These are phyloP conservation scores for Dendronephthya gigantea DNA, from an alignment of 64 coral and sea anemone species.

Conservation along the genomic window DNA sequence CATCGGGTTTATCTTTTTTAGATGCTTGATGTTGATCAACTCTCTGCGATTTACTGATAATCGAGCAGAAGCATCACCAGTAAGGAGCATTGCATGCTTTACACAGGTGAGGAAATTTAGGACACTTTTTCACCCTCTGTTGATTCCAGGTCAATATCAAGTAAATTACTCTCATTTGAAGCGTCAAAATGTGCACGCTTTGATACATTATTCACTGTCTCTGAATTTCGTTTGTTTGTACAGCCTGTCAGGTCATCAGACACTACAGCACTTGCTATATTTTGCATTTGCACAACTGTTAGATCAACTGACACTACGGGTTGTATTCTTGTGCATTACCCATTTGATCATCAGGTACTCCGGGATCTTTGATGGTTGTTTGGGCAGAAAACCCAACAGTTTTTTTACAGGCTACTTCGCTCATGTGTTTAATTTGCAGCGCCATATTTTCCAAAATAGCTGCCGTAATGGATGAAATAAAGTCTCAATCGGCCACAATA, in stretches of 20 bases:
- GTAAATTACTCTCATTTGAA: not conserved
- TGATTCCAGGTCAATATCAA: not conserved
- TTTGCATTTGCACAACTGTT: not conserved
- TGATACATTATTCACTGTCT: constrained; percentile 15
- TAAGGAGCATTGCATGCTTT: constrained; percentile 9
- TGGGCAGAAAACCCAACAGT: constrained; percentile 2
- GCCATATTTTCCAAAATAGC: constrained; percentile 4
- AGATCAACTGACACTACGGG: not conserved
- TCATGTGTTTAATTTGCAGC: constrained; percentile 2
- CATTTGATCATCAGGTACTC: constrained; percentile 1
- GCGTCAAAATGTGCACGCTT: not conserved
- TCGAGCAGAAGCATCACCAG: constrained; percentile 23
- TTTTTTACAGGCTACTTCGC: not conserved
- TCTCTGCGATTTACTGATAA: no score
- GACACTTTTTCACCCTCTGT: not conserved
- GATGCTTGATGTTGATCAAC: no score
- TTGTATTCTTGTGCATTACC: not conserved
- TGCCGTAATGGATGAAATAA: not conserved
- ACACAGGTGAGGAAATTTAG: constrained; percentile 14
- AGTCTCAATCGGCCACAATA: no score
- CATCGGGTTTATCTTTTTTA: constrained; percentile 8
- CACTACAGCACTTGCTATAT: not conserved
- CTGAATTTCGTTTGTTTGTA: not conserved
- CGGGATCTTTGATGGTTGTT: not conserved
- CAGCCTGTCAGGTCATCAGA: not conserved